Conservation (phyloP, 2,888 invertebrate genomes). For the Oscheius sp. region DNA sequence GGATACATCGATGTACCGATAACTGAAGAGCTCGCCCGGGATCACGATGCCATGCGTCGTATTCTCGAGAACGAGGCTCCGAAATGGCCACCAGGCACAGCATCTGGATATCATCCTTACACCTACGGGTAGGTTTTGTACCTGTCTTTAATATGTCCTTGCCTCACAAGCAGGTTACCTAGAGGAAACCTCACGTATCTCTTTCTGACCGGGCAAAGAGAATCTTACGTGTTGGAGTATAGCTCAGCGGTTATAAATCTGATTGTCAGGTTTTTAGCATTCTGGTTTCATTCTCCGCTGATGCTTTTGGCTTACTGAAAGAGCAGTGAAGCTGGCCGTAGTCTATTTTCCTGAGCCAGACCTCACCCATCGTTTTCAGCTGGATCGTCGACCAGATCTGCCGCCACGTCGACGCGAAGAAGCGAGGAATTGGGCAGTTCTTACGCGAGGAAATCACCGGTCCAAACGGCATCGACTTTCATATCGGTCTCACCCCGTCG, state of each 20-base stretch:
- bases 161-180: too few species aligned
- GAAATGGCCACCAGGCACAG: constrained; percentile 59
- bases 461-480: constrained; percentile 68
- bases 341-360: not conserved
- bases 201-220: too few species aligned
- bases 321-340: not conserved
- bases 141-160: not conserved
- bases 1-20: constrained; percentile 57
- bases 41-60: constrained; percentile 48
- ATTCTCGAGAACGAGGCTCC: constrained; percentile 53
- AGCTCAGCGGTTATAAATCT: too few species aligned
- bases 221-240: too few species aligned
- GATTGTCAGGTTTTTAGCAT: too few species aligned
- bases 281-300: too few species aligned
- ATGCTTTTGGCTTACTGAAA: not conserved
- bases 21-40: constrained; percentile 55
- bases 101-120: constrained; percentile 46
- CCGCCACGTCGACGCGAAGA: constrained; percentile 54
- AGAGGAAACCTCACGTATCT: too few species aligned
- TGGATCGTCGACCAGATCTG: constrained; percentile 70
- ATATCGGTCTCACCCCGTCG: constrained; percentile 68
- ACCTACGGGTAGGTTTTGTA: constrained; percentile 22
- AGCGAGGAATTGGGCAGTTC: constrained; percentile 71
- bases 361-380: not conserved
- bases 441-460: constrained; percentile 67